phyloP scores from a whole-genome alignment of 1,140 invertebrate genomes.

The Fopius arisanus region DNA sequence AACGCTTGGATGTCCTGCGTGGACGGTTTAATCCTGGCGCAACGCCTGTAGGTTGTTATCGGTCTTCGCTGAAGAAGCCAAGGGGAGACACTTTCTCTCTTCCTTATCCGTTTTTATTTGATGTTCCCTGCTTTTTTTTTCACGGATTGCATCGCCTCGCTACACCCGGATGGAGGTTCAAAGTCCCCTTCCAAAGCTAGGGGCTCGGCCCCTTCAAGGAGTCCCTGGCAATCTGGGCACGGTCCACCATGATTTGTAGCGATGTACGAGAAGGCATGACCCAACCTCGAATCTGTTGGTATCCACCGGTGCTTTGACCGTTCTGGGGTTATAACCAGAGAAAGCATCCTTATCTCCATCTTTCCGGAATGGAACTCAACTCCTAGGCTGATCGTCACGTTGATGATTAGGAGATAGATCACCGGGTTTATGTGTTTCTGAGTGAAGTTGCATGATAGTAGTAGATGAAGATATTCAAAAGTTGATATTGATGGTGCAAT shows the following conservation, averaged over 20 bases:
- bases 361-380: background rate
- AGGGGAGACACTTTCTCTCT: background rate
- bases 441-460: background rate
- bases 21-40: constrained; percentile 20
- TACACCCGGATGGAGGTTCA: constrained; percentile 21
- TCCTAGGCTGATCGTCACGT: background rate
- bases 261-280: background rate
- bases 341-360: background rate
- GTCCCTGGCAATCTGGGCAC: background rate
- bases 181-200: background rate
- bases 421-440: background rate
- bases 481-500: too few species aligned
- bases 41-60: constrained; percentile 13
- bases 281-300: background rate
- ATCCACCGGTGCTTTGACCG: background rate
- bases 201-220: background rate
- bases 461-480: background rate
- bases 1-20: constrained; percentile 7
- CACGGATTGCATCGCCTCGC: constrained; percentile 22
- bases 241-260: background rate
- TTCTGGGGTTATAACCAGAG: background rate
- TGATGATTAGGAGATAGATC: background rate
- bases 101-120: constrained; percentile 3
- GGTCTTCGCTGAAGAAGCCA: constrained; percentile 12
- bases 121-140: background rate